phyloP scores from a whole-genome alignment of 2,797 vertebrate genomes.

The Gymnocypris eckloni region DNA sequence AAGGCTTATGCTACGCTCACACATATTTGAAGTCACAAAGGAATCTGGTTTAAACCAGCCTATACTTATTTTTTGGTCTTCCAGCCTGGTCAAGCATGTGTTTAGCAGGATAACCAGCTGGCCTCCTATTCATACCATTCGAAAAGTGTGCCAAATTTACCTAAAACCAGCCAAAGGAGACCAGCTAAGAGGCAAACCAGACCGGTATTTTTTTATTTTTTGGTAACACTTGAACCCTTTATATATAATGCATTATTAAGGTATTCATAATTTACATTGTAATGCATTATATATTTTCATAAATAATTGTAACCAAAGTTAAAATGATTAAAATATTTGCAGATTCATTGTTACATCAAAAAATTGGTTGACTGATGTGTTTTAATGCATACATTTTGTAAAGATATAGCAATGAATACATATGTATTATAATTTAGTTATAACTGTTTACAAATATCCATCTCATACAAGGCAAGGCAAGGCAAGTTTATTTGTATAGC shows the following conservation, averaged over 20 bases:
- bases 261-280: background rate
- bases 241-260: background rate
- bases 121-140: background rate
- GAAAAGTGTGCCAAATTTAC: background rate
- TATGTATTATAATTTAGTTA: background rate
- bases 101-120: background rate
- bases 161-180: background rate
- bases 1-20: background rate
- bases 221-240: background rate
- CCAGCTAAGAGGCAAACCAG: background rate
- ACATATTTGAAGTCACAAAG: slow-evolving; percentile 8
- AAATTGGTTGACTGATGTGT: background rate
- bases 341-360: background rate
- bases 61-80: background rate
- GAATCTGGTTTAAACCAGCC: background rate
- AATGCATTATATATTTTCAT: background rate
- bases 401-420: background rate
- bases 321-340: background rate
- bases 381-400: background rate
- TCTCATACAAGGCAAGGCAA: too few relatives aligned
- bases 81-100: background rate
- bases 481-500: too few relatives aligned
- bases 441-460: background rate
- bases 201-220: background rate
- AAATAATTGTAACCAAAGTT: background rate